phyloP scores from a whole-genome alignment of 2,797 vertebrate genomes.

The Helicolenus hilgendorfi region DNA sequence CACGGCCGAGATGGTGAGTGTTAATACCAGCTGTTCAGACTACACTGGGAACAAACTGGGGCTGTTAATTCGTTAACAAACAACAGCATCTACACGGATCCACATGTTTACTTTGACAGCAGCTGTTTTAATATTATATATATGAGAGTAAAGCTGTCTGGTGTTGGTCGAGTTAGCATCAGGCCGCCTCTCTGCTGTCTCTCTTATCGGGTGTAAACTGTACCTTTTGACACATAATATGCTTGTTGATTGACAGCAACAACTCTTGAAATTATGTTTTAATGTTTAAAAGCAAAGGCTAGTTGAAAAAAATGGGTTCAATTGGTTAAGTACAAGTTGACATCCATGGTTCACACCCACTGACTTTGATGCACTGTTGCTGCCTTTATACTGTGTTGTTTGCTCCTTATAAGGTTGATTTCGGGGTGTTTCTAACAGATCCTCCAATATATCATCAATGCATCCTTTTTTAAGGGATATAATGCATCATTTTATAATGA shows the following conservation, averaged over 20 bases:
- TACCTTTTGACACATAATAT: slow-evolving; percentile 27
- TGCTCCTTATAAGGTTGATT: background rate
- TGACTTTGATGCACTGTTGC: background rate
- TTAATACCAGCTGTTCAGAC: background rate
- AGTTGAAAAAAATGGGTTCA: background rate
- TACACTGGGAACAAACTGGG: accelerated
- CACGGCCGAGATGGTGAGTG: slow-evolving; percentile 89
- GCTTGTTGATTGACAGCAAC: slow-evolving; percentile 2
- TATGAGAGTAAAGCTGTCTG: slow-evolving; percentile 54
- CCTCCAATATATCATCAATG: background rate
- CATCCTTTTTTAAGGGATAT: background rate
- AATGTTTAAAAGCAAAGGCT: background rate
- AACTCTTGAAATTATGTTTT: background rate
- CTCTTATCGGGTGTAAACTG: background rate
- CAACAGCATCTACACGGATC: accelerated
- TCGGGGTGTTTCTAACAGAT: background rate
- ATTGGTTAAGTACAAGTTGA: background rate
- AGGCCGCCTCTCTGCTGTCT: slow-evolving; percentile 52
- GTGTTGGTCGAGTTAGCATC: slow-evolving; percentile 47
- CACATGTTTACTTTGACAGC: background rate
- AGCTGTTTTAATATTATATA: background rate
- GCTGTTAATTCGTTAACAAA: background rate
- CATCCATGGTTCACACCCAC: background rate
- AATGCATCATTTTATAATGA: background rate
- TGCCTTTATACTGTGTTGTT: background rate